phyloP scores from a whole-genome alignment of 2,888 invertebrate species.

The Dendrolimus pini region DNA sequence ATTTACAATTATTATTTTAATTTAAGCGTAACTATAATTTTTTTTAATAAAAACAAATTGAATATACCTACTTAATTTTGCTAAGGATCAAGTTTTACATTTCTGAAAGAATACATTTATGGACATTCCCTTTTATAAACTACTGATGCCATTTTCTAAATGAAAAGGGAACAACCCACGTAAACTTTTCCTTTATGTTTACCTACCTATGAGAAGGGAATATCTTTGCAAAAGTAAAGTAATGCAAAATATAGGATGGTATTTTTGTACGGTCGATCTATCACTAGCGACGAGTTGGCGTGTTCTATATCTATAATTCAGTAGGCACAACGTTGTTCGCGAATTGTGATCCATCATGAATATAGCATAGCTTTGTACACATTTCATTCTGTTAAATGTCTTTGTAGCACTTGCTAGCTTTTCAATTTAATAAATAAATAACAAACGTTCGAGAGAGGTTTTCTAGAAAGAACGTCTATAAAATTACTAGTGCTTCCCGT shows the following conservation, averaged over 20 bases:
- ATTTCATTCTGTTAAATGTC: not conserved
- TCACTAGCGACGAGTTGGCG: constrained; percentile 11
- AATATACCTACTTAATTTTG: no score
- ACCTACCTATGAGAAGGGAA: not conserved
- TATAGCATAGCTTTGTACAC: not conserved
- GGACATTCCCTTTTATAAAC: not conserved
- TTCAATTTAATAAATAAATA: not conserved
- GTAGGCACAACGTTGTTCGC: constrained; percentile 10
- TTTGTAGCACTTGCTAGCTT: not conserved
- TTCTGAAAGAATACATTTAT: not conserved
- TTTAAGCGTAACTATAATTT: no score
- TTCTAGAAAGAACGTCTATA: no score
- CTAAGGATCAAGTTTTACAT: not conserved
- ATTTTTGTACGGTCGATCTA: constrained; percentile 9
- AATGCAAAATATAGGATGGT: constrained; percentile 2
- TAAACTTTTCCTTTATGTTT: constrained; percentile 1
- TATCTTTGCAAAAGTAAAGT: not conserved
- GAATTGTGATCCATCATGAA: constrained; percentile 17
- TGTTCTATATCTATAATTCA: constrained; percentile 10
- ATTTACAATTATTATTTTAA: no score
- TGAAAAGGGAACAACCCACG: not conserved
- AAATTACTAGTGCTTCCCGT: no score
- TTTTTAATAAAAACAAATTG: no score
- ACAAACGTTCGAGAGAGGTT: no score
- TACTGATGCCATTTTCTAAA: not conserved